Conservation (phyloP, 92 coral and sea anemone genomes). For the Zoanthus sansibaricus region DNA sequence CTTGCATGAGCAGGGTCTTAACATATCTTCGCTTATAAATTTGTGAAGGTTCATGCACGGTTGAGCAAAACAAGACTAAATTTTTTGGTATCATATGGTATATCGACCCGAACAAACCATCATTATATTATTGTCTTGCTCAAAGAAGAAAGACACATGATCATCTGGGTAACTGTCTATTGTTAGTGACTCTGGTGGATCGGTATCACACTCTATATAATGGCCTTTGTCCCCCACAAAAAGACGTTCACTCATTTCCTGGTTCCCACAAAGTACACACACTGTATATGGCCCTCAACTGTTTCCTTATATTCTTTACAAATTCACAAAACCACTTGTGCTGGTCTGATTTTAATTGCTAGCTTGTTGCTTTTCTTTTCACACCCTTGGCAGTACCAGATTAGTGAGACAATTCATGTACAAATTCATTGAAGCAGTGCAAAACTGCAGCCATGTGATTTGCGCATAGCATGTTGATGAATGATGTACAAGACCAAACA, state of each 20-base stretch:
- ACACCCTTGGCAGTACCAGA: slow-evolving; percentile 35
- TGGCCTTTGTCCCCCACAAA: neutral
- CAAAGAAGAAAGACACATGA: slow-evolving; percentile 35
- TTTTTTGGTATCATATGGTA: slow-evolving; percentile 6
- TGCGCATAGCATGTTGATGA: no score
- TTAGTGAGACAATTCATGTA: slow-evolving; percentile 21
- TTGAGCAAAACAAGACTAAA: slow-evolving; percentile 1
- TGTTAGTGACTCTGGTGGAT: slow-evolving; percentile 47
- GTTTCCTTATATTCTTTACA: neutral
- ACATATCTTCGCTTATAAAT: neutral
- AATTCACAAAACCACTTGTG: neutral
- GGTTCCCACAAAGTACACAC: neutral
- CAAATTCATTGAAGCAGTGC: slow-evolving; percentile 41
- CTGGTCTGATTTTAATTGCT: neutral
- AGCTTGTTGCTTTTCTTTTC: neutral
- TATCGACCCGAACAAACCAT: slow-evolving; percentile 24
- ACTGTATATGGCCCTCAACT: neutral
- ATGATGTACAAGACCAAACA: slow-evolving; percentile 20
- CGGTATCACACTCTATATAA: slow-evolving; percentile 14
- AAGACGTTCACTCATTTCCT: neutral
- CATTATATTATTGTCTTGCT: slow-evolving; percentile 6
- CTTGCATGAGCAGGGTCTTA: neutral
- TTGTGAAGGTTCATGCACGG: neutral
- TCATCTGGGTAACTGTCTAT: slow-evolving; percentile 42
- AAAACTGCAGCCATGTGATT: slow-evolving; percentile 10